Conservation (phyloP, 1,140 invertebrate species). For the Hylaeus anthracinus region DNA sequence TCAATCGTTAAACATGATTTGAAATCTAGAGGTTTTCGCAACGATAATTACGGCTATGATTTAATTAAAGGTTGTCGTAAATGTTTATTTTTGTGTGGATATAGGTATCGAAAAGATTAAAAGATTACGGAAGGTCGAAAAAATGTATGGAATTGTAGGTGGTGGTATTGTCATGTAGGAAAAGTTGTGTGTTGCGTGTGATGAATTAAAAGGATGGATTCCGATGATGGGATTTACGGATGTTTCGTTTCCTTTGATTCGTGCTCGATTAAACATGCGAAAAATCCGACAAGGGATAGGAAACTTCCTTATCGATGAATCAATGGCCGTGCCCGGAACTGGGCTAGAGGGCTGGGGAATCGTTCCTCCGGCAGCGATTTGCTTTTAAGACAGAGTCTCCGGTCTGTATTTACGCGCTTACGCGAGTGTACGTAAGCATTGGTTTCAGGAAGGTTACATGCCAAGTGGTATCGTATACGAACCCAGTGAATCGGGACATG, state of each 20-base stretch:
- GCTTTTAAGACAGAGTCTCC: slow-evolving; percentile 42
- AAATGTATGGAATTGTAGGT: not conserved
- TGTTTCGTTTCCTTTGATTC: slow-evolving; percentile 12
- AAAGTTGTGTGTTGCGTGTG: not conserved
- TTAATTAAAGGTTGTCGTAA: not conserved
- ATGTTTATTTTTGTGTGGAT: too few relatives aligned
- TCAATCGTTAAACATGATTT: not conserved
- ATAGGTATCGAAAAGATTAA: not conserved
- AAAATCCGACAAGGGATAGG: slow-evolving; percentile 57
- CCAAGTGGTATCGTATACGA: slow-evolving; percentile 43
- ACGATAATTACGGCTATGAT: not conserved
- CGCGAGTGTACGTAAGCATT: slow-evolving; percentile 24
- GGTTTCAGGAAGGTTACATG: slow-evolving; percentile 25
- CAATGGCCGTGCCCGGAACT: slow-evolving; percentile 66
- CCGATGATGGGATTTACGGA: not conserved
- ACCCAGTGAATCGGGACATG: slow-evolving; percentile 59
- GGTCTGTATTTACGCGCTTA: slow-evolving; percentile 23
- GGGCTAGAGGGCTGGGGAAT: slow-evolving; percentile 60
- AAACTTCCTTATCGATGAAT: slow-evolving; percentile 71
- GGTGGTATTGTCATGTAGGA: not conserved
- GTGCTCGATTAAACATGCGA: slow-evolving; percentile 14
- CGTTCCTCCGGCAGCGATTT: slow-evolving; percentile 45
- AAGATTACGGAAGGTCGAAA: not conserved
- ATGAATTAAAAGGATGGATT: not conserved
- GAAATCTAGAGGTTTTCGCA: not conserved